phyloP scores from a whole-genome alignment of 2,888 invertebrate genomes.

The Isoperla grammatica region DNA sequence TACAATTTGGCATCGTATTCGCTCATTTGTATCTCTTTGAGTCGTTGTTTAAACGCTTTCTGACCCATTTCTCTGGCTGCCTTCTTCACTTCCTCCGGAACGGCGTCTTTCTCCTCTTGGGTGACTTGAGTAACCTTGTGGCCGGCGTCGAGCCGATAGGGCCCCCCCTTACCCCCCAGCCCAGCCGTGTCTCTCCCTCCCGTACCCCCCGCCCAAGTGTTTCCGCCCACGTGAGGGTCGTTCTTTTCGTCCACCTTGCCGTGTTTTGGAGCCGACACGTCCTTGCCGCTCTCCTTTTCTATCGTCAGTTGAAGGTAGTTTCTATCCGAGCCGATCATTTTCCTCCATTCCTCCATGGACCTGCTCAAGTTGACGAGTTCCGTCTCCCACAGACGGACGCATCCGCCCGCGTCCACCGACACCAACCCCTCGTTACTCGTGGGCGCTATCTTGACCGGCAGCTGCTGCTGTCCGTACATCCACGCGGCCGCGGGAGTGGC shows the following conservation, averaged over 20 bases:
- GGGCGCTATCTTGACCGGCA: constrained; percentile 44
- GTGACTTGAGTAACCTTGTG: constrained; percentile 75
- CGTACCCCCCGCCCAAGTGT: constrained; percentile 94
- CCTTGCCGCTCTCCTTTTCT: constrained; percentile 59
- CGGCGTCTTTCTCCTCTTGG: constrained; percentile 81
- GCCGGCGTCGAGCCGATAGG: constrained; percentile 89
- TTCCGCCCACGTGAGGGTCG: constrained; percentile 92
- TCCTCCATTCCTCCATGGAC: constrained; percentile 47
- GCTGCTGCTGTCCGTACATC: constrained; percentile 43
- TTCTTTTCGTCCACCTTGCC: constrained; percentile 88
- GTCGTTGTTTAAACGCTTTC: constrained; percentile 77
- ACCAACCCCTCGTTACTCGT: constrained; percentile 48
- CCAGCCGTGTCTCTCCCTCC: constrained; percentile 92
- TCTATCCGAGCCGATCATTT: constrained; percentile 36
- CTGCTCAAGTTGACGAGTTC: constrained; percentile 43
- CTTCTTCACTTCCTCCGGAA: constrained; percentile 81
- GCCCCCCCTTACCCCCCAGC: constrained; percentile 93
- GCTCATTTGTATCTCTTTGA: constrained; percentile 92
- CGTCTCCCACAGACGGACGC: constrained; percentile 52
- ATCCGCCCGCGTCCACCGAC: constrained; percentile 52
- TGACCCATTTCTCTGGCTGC: constrained; percentile 93
- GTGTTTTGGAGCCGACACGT: constrained; percentile 76
- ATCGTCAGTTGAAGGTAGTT: constrained; percentile 58
- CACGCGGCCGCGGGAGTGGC: constrained; percentile 45
- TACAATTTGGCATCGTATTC: constrained; percentile 88